Conservation (phyloP, 2,797 vertebrate species). For the Rhinella marina region DNA sequence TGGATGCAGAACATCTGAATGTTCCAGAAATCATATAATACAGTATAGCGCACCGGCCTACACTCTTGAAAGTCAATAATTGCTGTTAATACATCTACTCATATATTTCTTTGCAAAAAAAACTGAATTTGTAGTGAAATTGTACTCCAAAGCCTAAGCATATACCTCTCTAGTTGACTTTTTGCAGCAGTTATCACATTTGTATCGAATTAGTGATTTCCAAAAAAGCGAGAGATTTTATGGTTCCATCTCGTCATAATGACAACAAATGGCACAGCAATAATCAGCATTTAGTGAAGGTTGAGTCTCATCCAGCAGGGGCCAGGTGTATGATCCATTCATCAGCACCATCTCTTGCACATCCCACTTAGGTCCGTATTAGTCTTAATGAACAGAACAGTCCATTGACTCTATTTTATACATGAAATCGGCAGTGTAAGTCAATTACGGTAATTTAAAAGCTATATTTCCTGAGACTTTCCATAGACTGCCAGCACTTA, state of each 20-base stretch:
- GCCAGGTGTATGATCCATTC: constrained; percentile 51
- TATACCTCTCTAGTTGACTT: constrained; percentile 11
- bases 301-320: constrained; percentile 47
- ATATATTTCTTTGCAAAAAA: neutral
- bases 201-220: constrained; percentile 41
- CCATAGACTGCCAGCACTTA: constrained; percentile 20
- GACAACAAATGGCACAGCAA: constrained; percentile 45
- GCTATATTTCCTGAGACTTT: constrained; percentile 39
- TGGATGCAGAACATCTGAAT: too few species aligned
- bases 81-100: neutral
- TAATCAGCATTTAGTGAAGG: constrained; percentile 51
- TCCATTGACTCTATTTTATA: constrained; percentile 58
- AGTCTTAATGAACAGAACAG: constrained; percentile 58
- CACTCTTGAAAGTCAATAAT: neutral
- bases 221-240: constrained; percentile 41
- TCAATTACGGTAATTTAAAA: constrained; percentile 50
- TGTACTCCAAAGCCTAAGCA: neutral
- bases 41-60: too few species aligned
- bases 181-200: constrained; percentile 16
- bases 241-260: constrained; percentile 35
- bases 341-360: neutral
- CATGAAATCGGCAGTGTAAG: constrained; percentile 40
- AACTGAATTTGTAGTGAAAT: neutral
- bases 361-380: constrained; percentile 39
- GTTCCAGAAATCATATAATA: too few species aligned